These are phyloP conservation scores for Corydoras sp. DNA, from an alignment of 2,113 vertebrate species.

Conservation along the genomic window DNA sequence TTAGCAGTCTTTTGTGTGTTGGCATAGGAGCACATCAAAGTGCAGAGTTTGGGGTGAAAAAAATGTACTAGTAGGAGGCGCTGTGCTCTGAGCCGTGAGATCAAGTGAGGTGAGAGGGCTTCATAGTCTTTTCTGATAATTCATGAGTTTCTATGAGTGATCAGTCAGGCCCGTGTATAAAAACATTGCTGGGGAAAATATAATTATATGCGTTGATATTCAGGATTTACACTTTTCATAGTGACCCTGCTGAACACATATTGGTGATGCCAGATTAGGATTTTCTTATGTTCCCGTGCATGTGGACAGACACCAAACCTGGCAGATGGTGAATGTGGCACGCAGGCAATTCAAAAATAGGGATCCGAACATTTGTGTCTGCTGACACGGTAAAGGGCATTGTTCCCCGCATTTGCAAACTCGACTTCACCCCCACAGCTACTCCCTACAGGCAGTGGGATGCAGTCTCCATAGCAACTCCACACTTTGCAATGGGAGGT, in stretches of 20 bases:
- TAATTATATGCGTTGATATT: not conserved
- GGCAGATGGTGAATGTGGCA: not conserved
- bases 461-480: slow-evolving; percentile 41
- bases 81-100: not conserved
- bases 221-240: not conserved
- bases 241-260: too few relatives aligned
- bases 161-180: too few relatives aligned
- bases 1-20: not conserved
- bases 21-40: slow-evolving; percentile 2
- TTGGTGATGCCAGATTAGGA: too few relatives aligned
- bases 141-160: too few relatives aligned
- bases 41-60: not conserved
- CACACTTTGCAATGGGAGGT: slow-evolving; percentile 30
- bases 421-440: slow-evolving; percentile 33
- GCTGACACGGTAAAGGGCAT: slow-evolving; percentile 17
- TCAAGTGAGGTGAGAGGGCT: not conserved
- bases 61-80: slow-evolving; percentile 13
- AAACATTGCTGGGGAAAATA: not conserved
- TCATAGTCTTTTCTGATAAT: not conserved
- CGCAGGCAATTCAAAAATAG: slow-evolving; percentile 2
- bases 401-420: slow-evolving; percentile 20
- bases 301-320: too few relatives aligned
- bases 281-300: too few relatives aligned
- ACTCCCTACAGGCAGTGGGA: slow-evolving; percentile 30
- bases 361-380: slow-evolving; percentile 9